A percentile compares a stretch with the other conserved stretches of the same genome.
These are phyloP conservation scores for Cossypha niveicapilla DNA, from an alignment of 2,797 vertebrate genomes.

Conservation along the genomic window DNA sequence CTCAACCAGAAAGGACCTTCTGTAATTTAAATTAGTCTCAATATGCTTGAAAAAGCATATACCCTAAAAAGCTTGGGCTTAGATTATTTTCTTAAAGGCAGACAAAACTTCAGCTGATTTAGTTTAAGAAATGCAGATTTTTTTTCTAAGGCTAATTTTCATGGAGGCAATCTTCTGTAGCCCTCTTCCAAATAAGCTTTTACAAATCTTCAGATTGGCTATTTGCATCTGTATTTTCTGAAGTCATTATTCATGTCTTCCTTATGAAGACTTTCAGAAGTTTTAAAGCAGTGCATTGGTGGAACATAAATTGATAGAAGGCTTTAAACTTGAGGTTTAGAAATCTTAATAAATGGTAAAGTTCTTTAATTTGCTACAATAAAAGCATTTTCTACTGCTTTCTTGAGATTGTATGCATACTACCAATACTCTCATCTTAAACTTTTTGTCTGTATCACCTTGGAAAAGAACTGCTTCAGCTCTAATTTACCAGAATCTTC, in stretches of 20 bases:
- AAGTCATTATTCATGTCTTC: background rate
- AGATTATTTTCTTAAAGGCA: background rate
- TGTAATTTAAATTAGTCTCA: slow-evolving; percentile 27
- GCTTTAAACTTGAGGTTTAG: background rate
- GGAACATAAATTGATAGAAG: background rate
- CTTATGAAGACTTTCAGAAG: background rate
- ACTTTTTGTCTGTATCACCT: background rate
- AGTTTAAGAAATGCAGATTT: background rate
- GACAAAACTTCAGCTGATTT: background rate
- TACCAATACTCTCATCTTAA: background rate
- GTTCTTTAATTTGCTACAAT: background rate
- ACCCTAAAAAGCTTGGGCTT: background rate
- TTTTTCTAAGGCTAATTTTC: slow-evolving; percentile 6
- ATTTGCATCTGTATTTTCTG: background rate
- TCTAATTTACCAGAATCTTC: background rate
- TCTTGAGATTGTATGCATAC: background rate
- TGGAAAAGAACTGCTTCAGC: background rate
- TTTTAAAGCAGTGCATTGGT: background rate
- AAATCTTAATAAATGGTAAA: background rate
- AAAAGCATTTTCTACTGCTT: background rate
- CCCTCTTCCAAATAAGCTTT: background rate
- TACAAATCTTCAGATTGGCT: background rate
- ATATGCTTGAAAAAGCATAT: background rate
- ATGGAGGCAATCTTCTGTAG: background rate
- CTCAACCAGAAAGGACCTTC: background rate